Evolutionary conservation across 2,888 invertebrate genomes (phyloP), one percentile per base, ranked within the genome.

Genomic region (Apoda limacodes): DNA sequence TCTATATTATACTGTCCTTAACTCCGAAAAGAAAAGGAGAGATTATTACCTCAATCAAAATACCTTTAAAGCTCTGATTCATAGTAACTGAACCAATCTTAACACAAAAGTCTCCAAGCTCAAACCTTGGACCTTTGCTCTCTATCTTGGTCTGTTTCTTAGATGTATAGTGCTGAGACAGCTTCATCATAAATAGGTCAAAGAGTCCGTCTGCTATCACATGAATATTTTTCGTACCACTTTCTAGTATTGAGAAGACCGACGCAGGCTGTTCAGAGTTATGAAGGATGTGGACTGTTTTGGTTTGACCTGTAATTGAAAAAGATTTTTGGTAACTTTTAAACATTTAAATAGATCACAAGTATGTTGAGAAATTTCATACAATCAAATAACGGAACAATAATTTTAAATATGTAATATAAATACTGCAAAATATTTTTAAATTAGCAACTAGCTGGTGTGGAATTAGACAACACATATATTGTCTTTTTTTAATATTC

Each of bases 241-340:
- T 90, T 51, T 97, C 97, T 5, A 97, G 80, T 14, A 96, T 87
- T 5, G 95, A 91, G 71, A 96, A 97, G 2, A 95, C 94, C 0
- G 96, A 92, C 0, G 95, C 95, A 0, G 97, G 97, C 56, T 95
- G 93, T 60, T 98, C 97, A 0, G 94, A 95, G 66, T 97, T 94
- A 72, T 97, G 96, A 5, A 98, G 82, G n/a, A 97, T 89, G 66
- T 96, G 94, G 0, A 96, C 90, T 1, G 91, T 90, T 51, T 92
- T 87, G 36, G 90, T 88, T 25, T 87, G 85, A 3, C 90, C 92
- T 86, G 67, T 9, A n/a, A n/a, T n/a, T n/a, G n/a, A n/a, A n/a
- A n/a, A n/a, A n/a, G n/a, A n/a, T n/a, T n/a, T n/a, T n/a, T n/a
- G n/a, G n/a, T n/a, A n/a, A n/a, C n/a, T n/a, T n/a, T n/a, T n/a